A percentile compares a stretch with the other conserved stretches of the same genome.
These are phyloP conservation scores for Cryptomyrus ogoouensis DNA, from an alignment of 2,113 vertebrate species.

Conservation along the genomic window DNA sequence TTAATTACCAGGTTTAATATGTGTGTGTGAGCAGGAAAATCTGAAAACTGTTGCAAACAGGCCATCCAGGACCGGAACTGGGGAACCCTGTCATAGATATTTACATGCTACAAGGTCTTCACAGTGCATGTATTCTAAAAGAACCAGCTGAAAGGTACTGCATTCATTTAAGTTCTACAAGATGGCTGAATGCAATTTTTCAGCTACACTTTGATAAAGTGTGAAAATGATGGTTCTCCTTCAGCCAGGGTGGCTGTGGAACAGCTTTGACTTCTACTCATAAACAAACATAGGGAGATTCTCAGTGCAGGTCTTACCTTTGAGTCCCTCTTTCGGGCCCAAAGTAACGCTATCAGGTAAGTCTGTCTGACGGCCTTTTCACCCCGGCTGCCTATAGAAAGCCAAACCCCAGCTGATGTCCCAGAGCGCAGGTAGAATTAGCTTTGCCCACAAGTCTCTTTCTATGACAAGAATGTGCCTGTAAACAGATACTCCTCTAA, in stretches of 20 bases:
- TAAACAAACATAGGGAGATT: constrained; percentile 31
- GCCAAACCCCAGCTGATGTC: constrained; percentile 9
- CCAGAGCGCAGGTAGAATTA: constrained; percentile 9
- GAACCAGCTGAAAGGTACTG: not conserved
- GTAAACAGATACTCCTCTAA: constrained; percentile 32
- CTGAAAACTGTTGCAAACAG: not conserved
- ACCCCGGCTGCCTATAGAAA: not conserved
- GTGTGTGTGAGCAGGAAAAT: not conserved
- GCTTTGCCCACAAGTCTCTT: constrained; percentile 10
- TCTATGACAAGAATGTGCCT: constrained; percentile 26
- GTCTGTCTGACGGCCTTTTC: constrained; percentile 14
- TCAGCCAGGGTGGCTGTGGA: not conserved
- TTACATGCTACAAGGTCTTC: not conserved
- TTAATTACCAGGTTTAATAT: not conserved
- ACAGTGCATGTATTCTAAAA: not conserved
- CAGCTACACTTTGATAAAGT: not conserved
- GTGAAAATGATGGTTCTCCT: not conserved
- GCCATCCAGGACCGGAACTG: not conserved
- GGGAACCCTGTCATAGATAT: not conserved
- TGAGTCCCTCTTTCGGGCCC: not conserved
- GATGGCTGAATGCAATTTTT: not conserved
- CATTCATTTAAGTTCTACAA: not conserved
- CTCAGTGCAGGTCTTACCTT: constrained; percentile 14
- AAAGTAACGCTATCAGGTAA: constrained; percentile 27
- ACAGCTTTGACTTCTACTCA: constrained; percentile 20